phyloP scores from a whole-genome alignment of 2,888 invertebrate species.

The Siphonodentalium dalli region DNA sequence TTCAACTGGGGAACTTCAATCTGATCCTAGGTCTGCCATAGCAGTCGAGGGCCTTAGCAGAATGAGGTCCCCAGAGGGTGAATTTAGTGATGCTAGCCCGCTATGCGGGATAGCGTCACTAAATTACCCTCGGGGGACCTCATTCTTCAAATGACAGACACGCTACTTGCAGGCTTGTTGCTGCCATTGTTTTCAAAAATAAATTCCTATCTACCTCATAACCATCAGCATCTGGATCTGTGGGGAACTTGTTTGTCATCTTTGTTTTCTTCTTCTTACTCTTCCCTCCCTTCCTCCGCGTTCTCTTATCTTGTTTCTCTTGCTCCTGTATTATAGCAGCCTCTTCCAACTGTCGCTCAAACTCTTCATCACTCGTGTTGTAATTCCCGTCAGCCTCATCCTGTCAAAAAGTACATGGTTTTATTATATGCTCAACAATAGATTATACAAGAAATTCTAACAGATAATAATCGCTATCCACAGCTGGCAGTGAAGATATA shows the following conservation, averaged over 20 bases:
- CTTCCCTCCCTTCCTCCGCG: slow-evolving; percentile 71
- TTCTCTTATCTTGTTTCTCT: slow-evolving; percentile 81
- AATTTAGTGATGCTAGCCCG: too few species aligned
- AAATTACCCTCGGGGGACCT: too few species aligned
- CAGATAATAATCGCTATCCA: too few species aligned
- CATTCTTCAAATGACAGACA: too few species aligned
- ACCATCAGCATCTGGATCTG: slow-evolving; percentile 79
- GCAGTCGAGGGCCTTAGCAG: too few species aligned
- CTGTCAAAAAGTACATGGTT: slow-evolving; percentile 25
- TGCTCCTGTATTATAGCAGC: slow-evolving; percentile 66
- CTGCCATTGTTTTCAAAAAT: neutral
- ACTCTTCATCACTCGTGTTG: slow-evolving; percentile 93
- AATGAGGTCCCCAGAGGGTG: too few species aligned
- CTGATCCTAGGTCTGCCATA: too few species aligned
- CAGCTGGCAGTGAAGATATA: too few species aligned
- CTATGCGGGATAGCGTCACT: too few species aligned
- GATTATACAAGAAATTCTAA: neutral
- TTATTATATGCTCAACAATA: slow-evolving; percentile 2
- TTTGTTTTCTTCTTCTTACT: slow-evolving; percentile 48
- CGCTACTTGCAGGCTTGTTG: too few species aligned
- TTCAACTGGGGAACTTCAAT: too few species aligned
- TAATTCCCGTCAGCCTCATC: slow-evolving; percentile 80
- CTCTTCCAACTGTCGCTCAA: slow-evolving; percentile 87
- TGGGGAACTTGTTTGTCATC: slow-evolving; percentile 87
- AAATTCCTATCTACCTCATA: slow-evolving; percentile 69